These are phyloP conservation scores for Philantomba maxwellii DNA, from an alignment of 2,113 vertebrate species.

Conservation along the genomic window DNA sequence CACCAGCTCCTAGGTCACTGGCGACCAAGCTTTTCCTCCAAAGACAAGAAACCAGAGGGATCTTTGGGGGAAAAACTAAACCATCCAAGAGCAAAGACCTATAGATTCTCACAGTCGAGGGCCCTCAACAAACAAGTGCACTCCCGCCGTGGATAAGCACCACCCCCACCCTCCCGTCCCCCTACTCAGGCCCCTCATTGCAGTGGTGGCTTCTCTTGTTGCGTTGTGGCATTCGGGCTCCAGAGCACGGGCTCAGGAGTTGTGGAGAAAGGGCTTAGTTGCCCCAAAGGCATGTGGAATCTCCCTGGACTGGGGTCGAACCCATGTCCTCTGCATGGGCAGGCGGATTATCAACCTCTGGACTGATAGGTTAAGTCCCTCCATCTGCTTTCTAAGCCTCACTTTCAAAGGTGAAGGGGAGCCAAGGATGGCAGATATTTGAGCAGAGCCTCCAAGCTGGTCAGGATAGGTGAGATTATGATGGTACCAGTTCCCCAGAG, in stretches of 20 bases:
- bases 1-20: neutral
- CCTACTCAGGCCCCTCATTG: neutral
- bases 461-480: neutral
- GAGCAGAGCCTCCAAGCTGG: neutral
- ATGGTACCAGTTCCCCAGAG: neutral
- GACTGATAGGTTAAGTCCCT: neutral
- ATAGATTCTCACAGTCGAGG: neutral
- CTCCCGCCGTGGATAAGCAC: neutral
- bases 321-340: neutral
- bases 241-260: neutral
- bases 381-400: neutral
- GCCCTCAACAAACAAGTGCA: neutral
- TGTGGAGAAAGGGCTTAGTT: neutral
- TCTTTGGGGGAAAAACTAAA: neutral
- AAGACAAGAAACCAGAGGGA: neutral
- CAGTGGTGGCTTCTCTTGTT: neutral
- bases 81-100: neutral
- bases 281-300: neutral
- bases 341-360: neutral
- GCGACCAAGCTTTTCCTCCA: neutral
- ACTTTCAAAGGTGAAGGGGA: neutral
- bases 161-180: neutral
- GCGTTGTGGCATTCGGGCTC: neutral
- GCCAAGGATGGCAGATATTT: neutral
- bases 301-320: neutral